phyloP scores from a whole-genome alignment of 2,888 invertebrate species.

The Temnothorax unifasciatus region DNA sequence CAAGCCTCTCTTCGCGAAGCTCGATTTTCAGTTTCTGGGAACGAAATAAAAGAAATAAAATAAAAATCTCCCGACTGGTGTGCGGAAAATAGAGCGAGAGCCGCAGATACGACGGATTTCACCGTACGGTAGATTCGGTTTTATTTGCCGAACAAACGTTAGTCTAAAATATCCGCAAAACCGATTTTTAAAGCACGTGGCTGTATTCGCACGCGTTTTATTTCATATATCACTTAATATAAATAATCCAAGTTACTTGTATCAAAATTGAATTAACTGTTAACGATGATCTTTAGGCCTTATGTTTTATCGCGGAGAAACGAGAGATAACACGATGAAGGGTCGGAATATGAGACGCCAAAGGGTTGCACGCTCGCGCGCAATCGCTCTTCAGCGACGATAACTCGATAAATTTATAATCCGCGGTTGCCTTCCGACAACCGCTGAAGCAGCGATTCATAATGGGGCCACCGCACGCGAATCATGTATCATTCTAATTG shows the following conservation, averaged over 20 bases:
- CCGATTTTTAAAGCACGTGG: constrained; percentile 8
- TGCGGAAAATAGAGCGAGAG: constrained; percentile 8
- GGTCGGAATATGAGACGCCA: not conserved
- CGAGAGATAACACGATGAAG: not conserved
- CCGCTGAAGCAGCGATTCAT: constrained; percentile 69
- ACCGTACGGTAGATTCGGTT: not conserved
- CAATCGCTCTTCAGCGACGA: constrained; percentile 65
- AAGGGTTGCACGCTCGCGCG: constrained; percentile 38
- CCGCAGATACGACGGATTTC: constrained; percentile 16
- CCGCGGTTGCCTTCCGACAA: constrained; percentile 69
- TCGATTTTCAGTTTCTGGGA: constrained; percentile 34
- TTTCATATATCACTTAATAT: not conserved
- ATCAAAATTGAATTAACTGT: not conserved
- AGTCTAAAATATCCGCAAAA: constrained; percentile 12
- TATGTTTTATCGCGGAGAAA: not conserved
- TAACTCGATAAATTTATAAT: constrained; percentile 78
- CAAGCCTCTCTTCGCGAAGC: constrained; percentile 3
- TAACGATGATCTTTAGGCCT: not conserved
- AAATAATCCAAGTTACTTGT: not conserved
- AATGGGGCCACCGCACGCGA: constrained; percentile 81
- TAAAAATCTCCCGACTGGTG: constrained; percentile 24
- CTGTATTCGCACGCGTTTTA: too few species aligned
- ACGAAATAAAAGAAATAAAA: constrained; percentile 43
- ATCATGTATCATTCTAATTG: constrained; percentile 83
- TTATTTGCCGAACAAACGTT: constrained; percentile 38